Conservation (phyloP, 2,113 vertebrate species). For the Melanocharis versteri region DNA sequence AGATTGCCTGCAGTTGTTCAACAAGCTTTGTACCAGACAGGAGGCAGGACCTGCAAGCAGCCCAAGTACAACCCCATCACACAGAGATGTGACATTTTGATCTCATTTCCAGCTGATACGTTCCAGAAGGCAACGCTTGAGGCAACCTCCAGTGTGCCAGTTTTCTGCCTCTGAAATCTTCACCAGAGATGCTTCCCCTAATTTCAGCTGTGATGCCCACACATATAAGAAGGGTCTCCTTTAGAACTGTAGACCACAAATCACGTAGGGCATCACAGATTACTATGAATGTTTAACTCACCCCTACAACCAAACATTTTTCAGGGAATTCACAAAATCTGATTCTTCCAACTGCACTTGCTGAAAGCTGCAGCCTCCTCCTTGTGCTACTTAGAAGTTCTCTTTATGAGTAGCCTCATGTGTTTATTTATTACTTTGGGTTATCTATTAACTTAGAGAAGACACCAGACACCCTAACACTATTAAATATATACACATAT, state of each 20-base stretch:
- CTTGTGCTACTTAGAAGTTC: background rate
- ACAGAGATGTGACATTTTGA: background rate
- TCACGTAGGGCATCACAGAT: background rate
- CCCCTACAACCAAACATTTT: background rate
- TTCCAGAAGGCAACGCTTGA: background rate
- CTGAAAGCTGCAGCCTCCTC: background rate
- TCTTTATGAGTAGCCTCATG: background rate
- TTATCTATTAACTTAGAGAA: conserved; percentile 17
- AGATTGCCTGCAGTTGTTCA: background rate
- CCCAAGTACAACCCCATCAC: background rate
- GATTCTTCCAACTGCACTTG: background rate
- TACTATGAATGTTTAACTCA: background rate
- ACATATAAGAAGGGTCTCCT: background rate
- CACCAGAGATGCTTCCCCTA: background rate
- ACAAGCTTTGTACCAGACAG: background rate
- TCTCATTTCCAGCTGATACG: background rate
- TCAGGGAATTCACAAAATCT: background rate
- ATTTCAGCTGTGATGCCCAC: background rate
- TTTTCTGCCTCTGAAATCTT: background rate
- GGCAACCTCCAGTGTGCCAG: background rate
- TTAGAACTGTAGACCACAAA: background rate
- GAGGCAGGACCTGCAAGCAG: background rate
- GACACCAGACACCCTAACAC: background rate
- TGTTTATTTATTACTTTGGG: background rate
- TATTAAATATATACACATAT: background rate